Evolutionary conservation across 2,113 vertebrate species (phyloP).

Genomic region (Phalacrocorax brasilianus): DNA sequence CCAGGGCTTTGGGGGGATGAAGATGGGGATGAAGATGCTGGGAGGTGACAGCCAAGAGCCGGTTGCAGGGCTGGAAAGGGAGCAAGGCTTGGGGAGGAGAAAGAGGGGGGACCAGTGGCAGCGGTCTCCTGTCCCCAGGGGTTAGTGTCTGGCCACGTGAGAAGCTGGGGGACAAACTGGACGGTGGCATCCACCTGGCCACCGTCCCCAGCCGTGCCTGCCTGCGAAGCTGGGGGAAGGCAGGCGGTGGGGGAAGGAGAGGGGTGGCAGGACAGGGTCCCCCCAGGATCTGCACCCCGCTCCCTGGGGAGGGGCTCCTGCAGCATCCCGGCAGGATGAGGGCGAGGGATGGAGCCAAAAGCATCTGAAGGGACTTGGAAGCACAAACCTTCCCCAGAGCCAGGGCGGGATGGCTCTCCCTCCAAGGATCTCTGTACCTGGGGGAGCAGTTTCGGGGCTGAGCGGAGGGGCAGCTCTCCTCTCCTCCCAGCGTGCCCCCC

Average conservation of each 20-base stretch:
- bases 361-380: background rate
- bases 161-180: background rate
- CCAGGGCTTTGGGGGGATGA: background rate
- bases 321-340: background rate
- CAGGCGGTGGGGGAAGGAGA: background rate
- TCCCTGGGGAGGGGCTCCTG: background rate
- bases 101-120: background rate
- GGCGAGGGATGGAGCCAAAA: background rate
- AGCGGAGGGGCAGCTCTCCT: background rate
- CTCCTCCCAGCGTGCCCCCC: background rate
- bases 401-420: background rate
- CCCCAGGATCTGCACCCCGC: fast-evolving
- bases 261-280: background rate
- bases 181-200: background rate
- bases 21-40: background rate
- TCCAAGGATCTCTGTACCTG: fast-evolving
- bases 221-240: background rate
- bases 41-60: background rate
- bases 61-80: background rate
- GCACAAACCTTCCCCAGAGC: background rate
- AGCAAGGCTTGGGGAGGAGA: background rate
- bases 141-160: background rate
- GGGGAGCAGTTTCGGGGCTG: background rate
- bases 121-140: background rate
- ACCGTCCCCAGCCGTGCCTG: fast-evolving